These are phyloP conservation scores for Abrostola tripartita DNA, from an alignment of 2,888 invertebrate species.

Conservation along the genomic window DNA sequence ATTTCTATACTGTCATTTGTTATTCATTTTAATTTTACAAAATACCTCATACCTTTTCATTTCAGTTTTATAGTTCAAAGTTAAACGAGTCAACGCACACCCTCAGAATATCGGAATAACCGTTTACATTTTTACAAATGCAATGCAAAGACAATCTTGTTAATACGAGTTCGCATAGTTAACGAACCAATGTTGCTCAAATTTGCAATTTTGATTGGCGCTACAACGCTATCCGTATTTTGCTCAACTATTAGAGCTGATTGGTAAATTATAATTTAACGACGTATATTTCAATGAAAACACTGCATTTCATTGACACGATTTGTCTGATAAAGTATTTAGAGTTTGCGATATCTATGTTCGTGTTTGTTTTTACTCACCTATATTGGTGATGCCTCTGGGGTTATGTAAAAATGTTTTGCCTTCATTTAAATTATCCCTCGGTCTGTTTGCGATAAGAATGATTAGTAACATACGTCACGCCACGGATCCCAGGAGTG, in stretches of 20 bases:
- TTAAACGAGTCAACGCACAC: slow-evolving; percentile 24
- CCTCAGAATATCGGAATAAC: slow-evolving; percentile 53
- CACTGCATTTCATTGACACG: slow-evolving; percentile 49
- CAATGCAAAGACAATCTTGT: slow-evolving; percentile 65
- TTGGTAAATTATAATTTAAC: slow-evolving; percentile 75
- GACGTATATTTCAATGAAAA: slow-evolving; percentile 59
- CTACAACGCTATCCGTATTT: slow-evolving; percentile 69
- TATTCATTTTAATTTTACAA: not conserved
- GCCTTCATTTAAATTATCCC: slow-evolving; percentile 23
- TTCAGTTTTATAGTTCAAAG: slow-evolving; percentile 25
- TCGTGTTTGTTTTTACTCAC: slow-evolving; percentile 30
- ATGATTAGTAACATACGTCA: slow-evolving; percentile 35
- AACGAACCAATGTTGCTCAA: slow-evolving; percentile 80
- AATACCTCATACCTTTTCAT: not conserved
- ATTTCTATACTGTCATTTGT: too few relatives aligned
- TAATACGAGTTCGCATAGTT: slow-evolving; percentile 73
- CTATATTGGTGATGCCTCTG: slow-evolving; percentile 25
- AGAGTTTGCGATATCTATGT: slow-evolving; percentile 25
- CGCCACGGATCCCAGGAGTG: slow-evolving; percentile 30
- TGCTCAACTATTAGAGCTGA: slow-evolving; percentile 66
- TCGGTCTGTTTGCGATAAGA: slow-evolving; percentile 24
- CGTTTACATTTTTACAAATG: slow-evolving; percentile 60
- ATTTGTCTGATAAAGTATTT: slow-evolving; percentile 44
- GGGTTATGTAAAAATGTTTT: slow-evolving; percentile 33
- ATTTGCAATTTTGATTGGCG: slow-evolving; percentile 86